Percentiles rank a stretch among this genome's conserved stretches.
Evolutionary conservation across 2,888 invertebrate species (phyloP).

Genomic region (Eilema caniola): DNA sequence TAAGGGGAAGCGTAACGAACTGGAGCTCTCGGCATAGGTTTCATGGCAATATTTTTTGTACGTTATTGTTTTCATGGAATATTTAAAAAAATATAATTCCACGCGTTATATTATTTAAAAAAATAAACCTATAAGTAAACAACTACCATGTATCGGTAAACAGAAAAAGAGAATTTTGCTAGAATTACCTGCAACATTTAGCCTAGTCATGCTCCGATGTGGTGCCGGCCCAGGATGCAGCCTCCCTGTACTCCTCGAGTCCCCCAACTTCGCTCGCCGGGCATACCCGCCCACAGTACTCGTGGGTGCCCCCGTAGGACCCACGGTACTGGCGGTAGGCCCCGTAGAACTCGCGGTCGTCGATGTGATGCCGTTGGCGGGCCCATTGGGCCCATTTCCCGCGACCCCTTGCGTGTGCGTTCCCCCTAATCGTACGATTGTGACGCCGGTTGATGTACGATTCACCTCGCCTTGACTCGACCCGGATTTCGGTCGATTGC

Average conservation of each 20-base stretch:
- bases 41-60: too few species aligned
- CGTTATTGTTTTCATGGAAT: too few species aligned
- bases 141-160: too few species aligned
- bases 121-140: too few species aligned
- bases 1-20: not conserved
- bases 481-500: conserved; percentile 72
- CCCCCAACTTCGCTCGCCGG: conserved; percentile 89
- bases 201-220: conserved; percentile 92
- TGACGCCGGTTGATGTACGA: conserved; percentile 91
- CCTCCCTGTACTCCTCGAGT: conserved; percentile 92
- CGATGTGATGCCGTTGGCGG: conserved; percentile 12
- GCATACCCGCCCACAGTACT: conserved; percentile 74
- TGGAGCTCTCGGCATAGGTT: too few species aligned
- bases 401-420: conserved; percentile 22
- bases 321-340: not conserved
- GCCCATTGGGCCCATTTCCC: not conserved
- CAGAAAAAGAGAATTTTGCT: too few species aligned
- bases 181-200: conserved; percentile 89
- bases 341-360: conserved; percentile 60
- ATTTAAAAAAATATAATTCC: too few species aligned
- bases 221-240: conserved; percentile 91
- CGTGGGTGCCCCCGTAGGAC: conserved; percentile 27
- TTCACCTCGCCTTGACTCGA: conserved; percentile 87
- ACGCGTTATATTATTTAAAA: too few species aligned
- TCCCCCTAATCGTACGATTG: conserved; percentile 91